phyloP scores from a whole-genome alignment of 1,140 invertebrate genomes.

The Neodiprion virginianus region DNA sequence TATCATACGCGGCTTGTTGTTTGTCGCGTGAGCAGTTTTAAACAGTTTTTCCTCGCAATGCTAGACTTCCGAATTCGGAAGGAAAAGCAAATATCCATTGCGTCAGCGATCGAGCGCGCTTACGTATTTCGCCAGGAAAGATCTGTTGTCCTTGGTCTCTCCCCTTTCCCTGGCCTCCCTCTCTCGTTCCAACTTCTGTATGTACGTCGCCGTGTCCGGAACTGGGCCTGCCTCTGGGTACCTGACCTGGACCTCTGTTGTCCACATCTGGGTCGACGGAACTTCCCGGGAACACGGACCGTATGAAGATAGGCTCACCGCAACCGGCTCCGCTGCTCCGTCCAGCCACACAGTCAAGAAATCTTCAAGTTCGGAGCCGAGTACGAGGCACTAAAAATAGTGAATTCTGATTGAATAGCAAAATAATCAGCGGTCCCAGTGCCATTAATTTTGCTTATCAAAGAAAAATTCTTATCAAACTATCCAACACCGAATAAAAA shows the following conservation, averaged over 20 bases:
- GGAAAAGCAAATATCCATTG: no score
- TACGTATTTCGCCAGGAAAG: conserved; percentile 97
- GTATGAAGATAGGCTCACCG: conserved; percentile 46
- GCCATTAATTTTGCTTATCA: no score
- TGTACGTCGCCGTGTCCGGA: conserved; percentile 91
- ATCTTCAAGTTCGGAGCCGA: conserved; percentile 60
- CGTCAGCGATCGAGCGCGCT: conserved; percentile 56
- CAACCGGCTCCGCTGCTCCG: conserved; percentile 46
- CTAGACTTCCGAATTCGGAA: no score
- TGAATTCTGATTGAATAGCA: background rate
- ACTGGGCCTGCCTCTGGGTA: conserved; percentile 53
- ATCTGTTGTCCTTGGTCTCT: conserved; percentile 89
- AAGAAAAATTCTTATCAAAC: no score
- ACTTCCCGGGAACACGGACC: conserved; percentile 40
- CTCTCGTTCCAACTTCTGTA: conserved; percentile 90
- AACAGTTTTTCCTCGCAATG: no score
- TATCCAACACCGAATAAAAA: conserved; percentile 33
- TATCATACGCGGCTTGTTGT: no score
- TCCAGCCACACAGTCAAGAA: conserved; percentile 53
- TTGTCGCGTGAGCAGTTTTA: no score
- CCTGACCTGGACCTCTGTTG: conserved; percentile 47
- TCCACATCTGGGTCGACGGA: conserved; percentile 50
- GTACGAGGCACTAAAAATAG: conserved; percentile 60
- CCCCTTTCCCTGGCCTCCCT: conserved; percentile 88
- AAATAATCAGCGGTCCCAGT: background rate